These are phyloP conservation scores for Morone chrysops DNA, from an alignment of 2,113 vertebrate genomes.

Conservation along the genomic window DNA sequence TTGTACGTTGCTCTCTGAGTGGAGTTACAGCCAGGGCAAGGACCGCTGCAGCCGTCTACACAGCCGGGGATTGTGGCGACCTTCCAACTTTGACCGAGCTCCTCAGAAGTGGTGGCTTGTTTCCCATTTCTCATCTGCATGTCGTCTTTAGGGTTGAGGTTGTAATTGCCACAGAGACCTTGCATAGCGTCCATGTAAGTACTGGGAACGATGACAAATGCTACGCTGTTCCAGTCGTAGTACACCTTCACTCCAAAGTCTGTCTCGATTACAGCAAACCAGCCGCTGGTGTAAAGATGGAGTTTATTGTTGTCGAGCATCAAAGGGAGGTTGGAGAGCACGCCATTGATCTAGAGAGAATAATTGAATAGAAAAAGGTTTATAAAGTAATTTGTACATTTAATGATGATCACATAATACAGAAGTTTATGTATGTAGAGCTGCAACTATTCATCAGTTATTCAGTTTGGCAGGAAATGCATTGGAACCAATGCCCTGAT, in stretches of 20 bases:
- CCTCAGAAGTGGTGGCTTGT: not conserved
- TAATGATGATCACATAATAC: not conserved
- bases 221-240: slow-evolving; percentile 70
- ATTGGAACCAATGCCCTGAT: no score
- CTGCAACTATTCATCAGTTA: not conserved
- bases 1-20: slow-evolving; percentile 41
- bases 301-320: slow-evolving; percentile 42
- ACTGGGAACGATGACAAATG: slow-evolving; percentile 76
- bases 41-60: slow-evolving; percentile 41
- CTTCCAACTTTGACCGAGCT: slow-evolving; percentile 80
- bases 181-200: slow-evolving; percentile 61
- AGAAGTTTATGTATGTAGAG: no score
- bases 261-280: slow-evolving; percentile 71
- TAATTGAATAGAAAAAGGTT: not conserved
- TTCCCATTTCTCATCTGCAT: slow-evolving; percentile 58
- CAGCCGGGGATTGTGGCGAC: slow-evolving; percentile 62
- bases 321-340: slow-evolving; percentile 56
- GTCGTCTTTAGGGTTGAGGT: slow-evolving; percentile 80
- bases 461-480: no score
- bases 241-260: slow-evolving; percentile 73
- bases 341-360: slow-evolving; percentile 62
- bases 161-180: slow-evolving; percentile 85
- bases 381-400: not conserved
- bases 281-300: slow-evolving; percentile 56
- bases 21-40: slow-evolving; percentile 45